Percentiles rank a stretch among this genome's conserved stretches.
phyloP scores from a whole-genome alignment of 2,888 invertebrate genomes.

The Glaucopsyche alexis region DNA sequence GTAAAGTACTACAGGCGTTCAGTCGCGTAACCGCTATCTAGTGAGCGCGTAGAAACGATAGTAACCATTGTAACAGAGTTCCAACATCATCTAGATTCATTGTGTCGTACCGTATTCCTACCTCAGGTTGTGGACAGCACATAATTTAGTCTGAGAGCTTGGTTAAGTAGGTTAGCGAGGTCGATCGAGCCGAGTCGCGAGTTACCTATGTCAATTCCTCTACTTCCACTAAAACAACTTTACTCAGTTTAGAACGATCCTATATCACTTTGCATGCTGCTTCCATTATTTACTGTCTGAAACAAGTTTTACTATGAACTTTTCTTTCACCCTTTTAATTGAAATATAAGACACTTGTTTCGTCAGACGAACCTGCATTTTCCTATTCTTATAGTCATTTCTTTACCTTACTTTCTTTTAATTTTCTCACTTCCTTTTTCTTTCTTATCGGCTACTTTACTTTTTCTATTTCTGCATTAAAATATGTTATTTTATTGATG shows the following conservation, averaged over 20 bases:
- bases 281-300: conserved; percentile 69
- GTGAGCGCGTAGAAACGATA: conserved; percentile 71
- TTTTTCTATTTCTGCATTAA: conserved; percentile 57
- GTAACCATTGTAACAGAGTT: conserved; percentile 71
- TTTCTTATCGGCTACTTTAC: conserved; percentile 48
- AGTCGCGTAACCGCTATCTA: conserved; percentile 77
- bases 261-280: conserved; percentile 77
- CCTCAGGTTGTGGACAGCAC: conserved; percentile 71
- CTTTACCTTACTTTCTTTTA: conserved; percentile 27
- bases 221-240: conserved; percentile 67
- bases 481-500: conserved; percentile 51
- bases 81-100: conserved; percentile 74
- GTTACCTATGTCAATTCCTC: conserved; percentile 63
- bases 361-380: conserved; percentile 56
- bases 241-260: conserved; percentile 68
- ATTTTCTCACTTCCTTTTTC: conserved; percentile 32
- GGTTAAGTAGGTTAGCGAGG: conserved; percentile 76
- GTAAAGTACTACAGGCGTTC: conserved; percentile 67
- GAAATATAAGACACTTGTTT: conserved; percentile 48
- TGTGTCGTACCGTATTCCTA: conserved; percentile 69
- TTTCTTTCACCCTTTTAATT: conserved; percentile 33
- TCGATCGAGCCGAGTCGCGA: conserved; percentile 68
- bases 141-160: conserved; percentile 73
- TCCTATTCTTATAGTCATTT: conserved; percentile 49
- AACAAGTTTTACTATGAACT: conserved; percentile 48